Percentiles rank a stretch among this genome's conserved stretches.
phyloP scores from a whole-genome alignment of 2,797 vertebrate genomes.

The Cossypha polioptera region DNA sequence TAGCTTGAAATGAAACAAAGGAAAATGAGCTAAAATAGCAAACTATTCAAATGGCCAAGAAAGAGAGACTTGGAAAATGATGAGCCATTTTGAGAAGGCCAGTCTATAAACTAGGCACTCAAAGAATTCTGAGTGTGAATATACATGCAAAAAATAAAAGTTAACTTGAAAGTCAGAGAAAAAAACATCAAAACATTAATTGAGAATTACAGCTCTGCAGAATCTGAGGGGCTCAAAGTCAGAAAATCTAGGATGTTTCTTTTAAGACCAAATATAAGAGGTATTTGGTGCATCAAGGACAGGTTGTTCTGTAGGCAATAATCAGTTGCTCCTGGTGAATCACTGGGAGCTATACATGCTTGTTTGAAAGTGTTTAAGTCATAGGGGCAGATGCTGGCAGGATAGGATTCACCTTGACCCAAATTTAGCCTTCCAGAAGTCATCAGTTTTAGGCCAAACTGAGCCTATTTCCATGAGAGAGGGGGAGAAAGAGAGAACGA shows the following conservation, averaged over 20 bases:
- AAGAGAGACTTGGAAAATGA: background rate
- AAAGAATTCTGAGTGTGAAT: background rate
- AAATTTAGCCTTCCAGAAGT: background rate
- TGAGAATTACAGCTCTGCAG: background rate
- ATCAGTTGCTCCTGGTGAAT: background rate
- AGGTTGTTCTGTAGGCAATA: background rate
- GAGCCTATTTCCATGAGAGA: background rate
- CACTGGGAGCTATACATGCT: background rate
- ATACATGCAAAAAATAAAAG: background rate
- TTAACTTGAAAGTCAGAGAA: background rate
- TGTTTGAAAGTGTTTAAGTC: background rate
- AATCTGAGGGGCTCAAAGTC: background rate
- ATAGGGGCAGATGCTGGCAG: background rate
- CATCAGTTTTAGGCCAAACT: background rate
- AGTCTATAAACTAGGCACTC: background rate
- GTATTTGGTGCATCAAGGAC: background rate
- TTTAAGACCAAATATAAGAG: background rate
- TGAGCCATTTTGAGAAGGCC: background rate
- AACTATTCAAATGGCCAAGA: background rate
- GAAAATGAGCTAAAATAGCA: background rate
- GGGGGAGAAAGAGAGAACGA: background rate
- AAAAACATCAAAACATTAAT: background rate
- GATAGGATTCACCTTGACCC: background rate
- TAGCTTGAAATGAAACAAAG: slow-evolving; percentile 5
- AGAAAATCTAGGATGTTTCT: background rate